Evolutionary conservation across 2,888 invertebrate species (phyloP).

Genomic region (Drosophila barbarae): DNA sequence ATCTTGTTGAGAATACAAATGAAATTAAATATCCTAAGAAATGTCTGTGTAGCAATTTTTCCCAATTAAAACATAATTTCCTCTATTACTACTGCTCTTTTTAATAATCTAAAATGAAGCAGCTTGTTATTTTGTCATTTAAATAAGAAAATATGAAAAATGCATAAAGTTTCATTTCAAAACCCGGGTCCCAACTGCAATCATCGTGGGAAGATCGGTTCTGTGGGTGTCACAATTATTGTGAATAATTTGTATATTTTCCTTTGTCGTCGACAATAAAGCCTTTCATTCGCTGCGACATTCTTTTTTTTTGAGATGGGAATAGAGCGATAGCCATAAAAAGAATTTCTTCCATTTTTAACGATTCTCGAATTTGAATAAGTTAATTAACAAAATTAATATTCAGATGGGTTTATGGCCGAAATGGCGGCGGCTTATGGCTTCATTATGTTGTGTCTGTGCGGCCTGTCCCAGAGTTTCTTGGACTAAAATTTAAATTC

Average conservation of each 20-base stretch:
- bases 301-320: slow-evolving; percentile 3
- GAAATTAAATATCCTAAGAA: background rate
- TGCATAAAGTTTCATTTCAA: background rate
- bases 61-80: background rate
- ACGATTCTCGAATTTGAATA: slow-evolving; percentile 66
- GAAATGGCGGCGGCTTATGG: slow-evolving; percentile 68
- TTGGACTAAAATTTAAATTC: slow-evolving; percentile 41
- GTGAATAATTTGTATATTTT: slow-evolving; percentile 47
- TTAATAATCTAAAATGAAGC: background rate
- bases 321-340: slow-evolving; percentile 45
- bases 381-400: slow-evolving; percentile 72
- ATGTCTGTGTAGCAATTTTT: too few species aligned
- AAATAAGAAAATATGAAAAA: slow-evolving; percentile 6
- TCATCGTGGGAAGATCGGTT: slow-evolving; percentile 36
- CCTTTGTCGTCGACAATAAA: slow-evolving; percentile 50
- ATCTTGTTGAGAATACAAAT: background rate
- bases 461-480: slow-evolving; percentile 35
- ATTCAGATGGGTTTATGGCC: slow-evolving; percentile 69
- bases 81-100: background rate
- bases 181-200: slow-evolving; percentile 17
- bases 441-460: slow-evolving; percentile 66
- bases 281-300: slow-evolving; percentile 27
- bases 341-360: slow-evolving; percentile 61
- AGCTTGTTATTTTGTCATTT: background rate
- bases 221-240: slow-evolving; percentile 40